These are phyloP conservation scores for Eristalis tenax DNA, from an alignment of 2,888 invertebrate species.

Conservation along the genomic window DNA sequence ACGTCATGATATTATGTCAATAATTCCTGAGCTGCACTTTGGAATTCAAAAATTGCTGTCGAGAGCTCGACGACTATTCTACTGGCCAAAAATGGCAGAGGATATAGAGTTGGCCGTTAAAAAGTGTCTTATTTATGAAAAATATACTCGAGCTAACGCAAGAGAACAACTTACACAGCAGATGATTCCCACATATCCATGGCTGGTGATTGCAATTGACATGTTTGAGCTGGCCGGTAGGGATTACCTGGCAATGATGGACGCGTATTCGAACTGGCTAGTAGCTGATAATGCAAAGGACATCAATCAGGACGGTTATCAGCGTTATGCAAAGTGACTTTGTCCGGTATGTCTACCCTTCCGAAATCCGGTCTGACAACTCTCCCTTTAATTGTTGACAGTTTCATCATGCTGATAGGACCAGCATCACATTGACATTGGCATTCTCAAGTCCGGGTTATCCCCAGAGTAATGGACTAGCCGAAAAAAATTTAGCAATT, in stretches of 20 bases:
- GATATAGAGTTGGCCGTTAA: neutral
- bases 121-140: neutral
- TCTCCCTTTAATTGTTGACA: conserved; percentile 19
- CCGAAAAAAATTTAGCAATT: conserved; percentile 35
- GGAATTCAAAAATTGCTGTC: too few species aligned
- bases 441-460: conserved; percentile 30
- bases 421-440: conserved; percentile 28
- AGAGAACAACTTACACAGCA: conserved; percentile 29
- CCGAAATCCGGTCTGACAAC: neutral
- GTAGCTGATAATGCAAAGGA: conserved; percentile 14
- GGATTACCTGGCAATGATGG: neutral
- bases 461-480: conserved; percentile 33
- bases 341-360: too few species aligned
- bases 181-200: conserved; percentile 19
- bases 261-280: conserved; percentile 17
- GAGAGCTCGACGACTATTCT: too few species aligned
- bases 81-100: neutral
- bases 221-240: conserved; percentile 17
- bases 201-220: too few species aligned
- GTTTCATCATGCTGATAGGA: conserved; percentile 5
- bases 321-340: too few species aligned
- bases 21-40: too few species aligned
- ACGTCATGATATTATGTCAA: too few species aligned
- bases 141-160: conserved; percentile 10
- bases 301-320: neutral